phyloP scores from a whole-genome alignment of 2,888 invertebrate species.

The Rotaria socialis region DNA sequence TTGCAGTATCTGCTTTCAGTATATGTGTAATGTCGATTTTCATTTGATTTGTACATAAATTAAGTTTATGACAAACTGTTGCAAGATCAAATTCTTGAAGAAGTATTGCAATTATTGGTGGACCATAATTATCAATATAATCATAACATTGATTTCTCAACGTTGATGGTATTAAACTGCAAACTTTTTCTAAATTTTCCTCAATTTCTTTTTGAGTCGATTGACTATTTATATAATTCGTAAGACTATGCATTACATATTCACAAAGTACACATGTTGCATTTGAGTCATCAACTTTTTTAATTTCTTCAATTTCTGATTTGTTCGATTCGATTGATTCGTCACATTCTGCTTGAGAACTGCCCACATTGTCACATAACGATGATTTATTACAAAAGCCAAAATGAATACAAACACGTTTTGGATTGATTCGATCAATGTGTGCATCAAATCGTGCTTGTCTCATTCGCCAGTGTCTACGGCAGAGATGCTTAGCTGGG shows the following conservation, averaged over 20 bases:
- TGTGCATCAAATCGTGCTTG: background rate
- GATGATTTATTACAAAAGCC: background rate
- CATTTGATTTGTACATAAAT: conserved; percentile 21
- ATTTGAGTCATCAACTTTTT: background rate
- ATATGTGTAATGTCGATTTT: background rate
- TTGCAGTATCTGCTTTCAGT: background rate
- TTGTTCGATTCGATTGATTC: background rate
- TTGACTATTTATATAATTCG: conserved; percentile 39
- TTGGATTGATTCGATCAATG: background rate
- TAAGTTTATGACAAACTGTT: background rate
- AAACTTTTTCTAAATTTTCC: background rate
- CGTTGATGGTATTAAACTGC: background rate
- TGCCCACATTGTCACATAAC: background rate
- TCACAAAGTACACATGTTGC: conserved; percentile 42
- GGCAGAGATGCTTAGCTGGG: background rate
- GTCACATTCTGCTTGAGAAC: background rate
- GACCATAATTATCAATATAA: conserved; percentile 25
- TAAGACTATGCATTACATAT: conserved; percentile 41
- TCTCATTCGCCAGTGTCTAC: background rate
- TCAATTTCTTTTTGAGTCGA: conserved; percentile 37
- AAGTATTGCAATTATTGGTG: background rate
- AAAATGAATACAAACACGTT: background rate
- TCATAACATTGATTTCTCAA: background rate
- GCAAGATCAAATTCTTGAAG: background rate
- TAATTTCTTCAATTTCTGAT: background rate